Evolutionary conservation across 2,888 invertebrate genomes (phyloP), one percentile per base, ranked within the genome.

Genomic region (Aromia moschata): DNA sequence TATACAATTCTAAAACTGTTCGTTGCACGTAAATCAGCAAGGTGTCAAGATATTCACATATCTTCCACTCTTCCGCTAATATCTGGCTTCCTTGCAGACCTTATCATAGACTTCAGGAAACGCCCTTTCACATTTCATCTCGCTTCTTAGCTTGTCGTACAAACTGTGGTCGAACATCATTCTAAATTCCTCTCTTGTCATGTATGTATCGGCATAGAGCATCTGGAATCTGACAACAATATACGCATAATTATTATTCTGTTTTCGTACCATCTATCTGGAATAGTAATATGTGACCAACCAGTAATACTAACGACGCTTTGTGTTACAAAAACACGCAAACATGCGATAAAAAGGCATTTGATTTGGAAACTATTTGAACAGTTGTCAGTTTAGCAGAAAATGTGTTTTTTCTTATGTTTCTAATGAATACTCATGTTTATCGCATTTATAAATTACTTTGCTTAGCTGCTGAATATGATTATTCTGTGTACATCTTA

Each of bases 61-160:
- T n/a, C n/a, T n/a, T n/a, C n/a, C n/a, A n/a, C n/a, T n/a, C 12
- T 17, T 20, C 5, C 7, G 9, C 53, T 77, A 84, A 70, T 81
- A 81, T 58, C 87, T 79, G 11, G 86, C 88, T 62, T 74, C 77
- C 68, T 83, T 84, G 58, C 85, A 87, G 5, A 89, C 85, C 74
- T 93, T 93, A 45, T 90, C 91, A 70, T 92, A 93, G 10, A 93
- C 87, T 72, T 91, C 90, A 0, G 93, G 92, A 78, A 93, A 93
- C 0, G 92, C 93, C 2, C 85, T 83, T 64, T 83, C 80, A 78
- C 91, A 91, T 46, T 86, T 73, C 11, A 89, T 80, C 10, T 82
- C 74, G 0, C 82, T 77, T 62, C 92, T 79, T 68, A 91, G 80
- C 72, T 80, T 82, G 68, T 92, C 89, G 70, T 94, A 93, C 9